Evolutionary conservation across 2,797 vertebrate species (phyloP).

Genomic region (Arctocebus calabarensis): DNA sequence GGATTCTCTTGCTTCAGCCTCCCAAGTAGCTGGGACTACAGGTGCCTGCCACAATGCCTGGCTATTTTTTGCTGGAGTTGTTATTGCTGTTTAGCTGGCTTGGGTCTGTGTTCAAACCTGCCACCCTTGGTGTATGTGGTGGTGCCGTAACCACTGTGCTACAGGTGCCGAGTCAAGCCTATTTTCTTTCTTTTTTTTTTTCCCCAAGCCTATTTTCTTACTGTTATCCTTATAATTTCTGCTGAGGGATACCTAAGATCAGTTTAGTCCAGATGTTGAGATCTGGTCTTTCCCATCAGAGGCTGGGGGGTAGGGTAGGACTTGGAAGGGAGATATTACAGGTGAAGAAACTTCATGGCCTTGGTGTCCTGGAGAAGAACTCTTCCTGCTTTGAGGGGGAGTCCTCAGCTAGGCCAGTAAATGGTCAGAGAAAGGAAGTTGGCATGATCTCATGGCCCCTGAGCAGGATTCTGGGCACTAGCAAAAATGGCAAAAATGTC

Average conservation of each 20-base stretch:
- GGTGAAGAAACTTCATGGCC: background rate
- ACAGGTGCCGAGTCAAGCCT: too few relatives aligned
- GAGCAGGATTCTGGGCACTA: background rate
- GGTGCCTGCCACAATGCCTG: too few relatives aligned
- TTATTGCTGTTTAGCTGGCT: too few relatives aligned
- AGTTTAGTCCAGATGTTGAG: background rate
- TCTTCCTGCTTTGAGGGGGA: background rate
- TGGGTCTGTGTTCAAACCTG: too few relatives aligned
- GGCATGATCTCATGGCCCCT: background rate
- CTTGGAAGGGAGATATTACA: background rate
- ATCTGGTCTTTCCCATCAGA: background rate
- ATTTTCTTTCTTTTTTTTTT: too few relatives aligned
- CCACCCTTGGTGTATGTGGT: too few relatives aligned
- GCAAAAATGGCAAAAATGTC: background rate
- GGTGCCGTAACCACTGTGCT: too few relatives aligned
- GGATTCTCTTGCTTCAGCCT: too few relatives aligned
- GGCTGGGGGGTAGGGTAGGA: background rate
- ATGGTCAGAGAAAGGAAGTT: background rate
- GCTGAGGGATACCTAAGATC: background rate
- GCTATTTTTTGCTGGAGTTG: too few relatives aligned
- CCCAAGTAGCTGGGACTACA: too few relatives aligned
- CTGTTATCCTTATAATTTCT: background rate
- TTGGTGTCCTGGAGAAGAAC: background rate
- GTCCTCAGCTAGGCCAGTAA: background rate
- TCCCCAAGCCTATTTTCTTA: background rate